phyloP scores from a whole-genome alignment of 2,797 vertebrate genomes.

The Knipowitschia caucasica region DNA sequence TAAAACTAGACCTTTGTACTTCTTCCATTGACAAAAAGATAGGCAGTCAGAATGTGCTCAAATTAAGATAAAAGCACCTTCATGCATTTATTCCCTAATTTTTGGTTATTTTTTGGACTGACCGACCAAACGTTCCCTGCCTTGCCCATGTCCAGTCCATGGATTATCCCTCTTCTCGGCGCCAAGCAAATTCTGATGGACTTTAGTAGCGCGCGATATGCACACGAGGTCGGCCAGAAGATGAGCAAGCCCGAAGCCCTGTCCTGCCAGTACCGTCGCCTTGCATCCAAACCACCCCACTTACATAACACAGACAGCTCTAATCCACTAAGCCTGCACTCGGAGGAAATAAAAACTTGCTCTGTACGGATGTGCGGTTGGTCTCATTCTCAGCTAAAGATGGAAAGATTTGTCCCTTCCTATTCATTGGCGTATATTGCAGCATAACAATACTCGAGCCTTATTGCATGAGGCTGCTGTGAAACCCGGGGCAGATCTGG shows the following conservation, averaged over 20 bases:
- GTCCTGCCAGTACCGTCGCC: conserved; percentile 16
- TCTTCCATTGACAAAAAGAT: too few relatives aligned
- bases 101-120: too few relatives aligned
- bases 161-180: conserved; percentile 13
- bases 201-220: conserved; percentile 31
- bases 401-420: background rate
- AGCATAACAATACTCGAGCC: background rate
- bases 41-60: too few relatives aligned
- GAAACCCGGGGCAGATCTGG: background rate
- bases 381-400: conserved; percentile 1
- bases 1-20: too few relatives aligned
- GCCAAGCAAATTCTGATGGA: conserved; percentile 35
- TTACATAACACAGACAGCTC: conserved; percentile 25
- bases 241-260: conserved; percentile 17
- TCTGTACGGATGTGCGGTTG: background rate
- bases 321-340: conserved; percentile 15
- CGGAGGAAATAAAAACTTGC: conserved; percentile 17
- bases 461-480: background rate
- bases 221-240: conserved; percentile 33
- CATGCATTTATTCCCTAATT: too few relatives aligned
- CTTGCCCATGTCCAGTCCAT: too few relatives aligned
- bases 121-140: too few relatives aligned
- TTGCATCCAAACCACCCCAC: conserved; percentile 12
- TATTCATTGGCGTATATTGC: background rate
- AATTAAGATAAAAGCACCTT: too few relatives aligned